Base-by-base conservation (phyloP, 2,797 vertebrate genomes). In the Leptoclinus maculatus region DNA sequence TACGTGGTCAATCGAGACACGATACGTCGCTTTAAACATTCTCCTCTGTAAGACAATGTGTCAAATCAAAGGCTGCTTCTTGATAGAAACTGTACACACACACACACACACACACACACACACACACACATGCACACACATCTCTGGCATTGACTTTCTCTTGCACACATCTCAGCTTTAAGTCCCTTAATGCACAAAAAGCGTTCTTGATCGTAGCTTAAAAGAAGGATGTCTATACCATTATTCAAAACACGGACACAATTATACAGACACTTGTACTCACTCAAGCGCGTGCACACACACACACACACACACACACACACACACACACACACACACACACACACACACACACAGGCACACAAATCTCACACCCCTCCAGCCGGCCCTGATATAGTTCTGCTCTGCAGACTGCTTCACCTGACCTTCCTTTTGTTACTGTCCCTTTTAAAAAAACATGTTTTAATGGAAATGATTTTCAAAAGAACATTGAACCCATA, bases 381-480 rank as follows among this genome's bases (percentile, higher is more conserved):
- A 91, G 88, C 88, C 89, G 79, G 84, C 91, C 92, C 91, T 89
- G 91, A 92, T 90, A 91, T 90, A 91, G 91, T 92, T 88, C 84
- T 84, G 90, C 89, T 89, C 85, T 67, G 80, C 88, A 89, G 92
- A 88, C 92, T 89, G 91, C 94, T 94, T 93, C 94, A 92, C 93
- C 94, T 95, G 94, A 95, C 94, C 95, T 95, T 95, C 94, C 92
- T 81, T 95, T 96, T 95, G 93, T 95, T 89, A 90, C 89, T 88
- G 87, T 95, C 90, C 92, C 93, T 93, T 94, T 93, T 88, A 91
- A 90, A 93, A 77, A 94, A 94, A 92, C 93, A 93, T 92, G 90
- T 94, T 95, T 95, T 96, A 95, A 95, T 95, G 94, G 94, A 96
- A 95, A 95, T 95, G 88, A 95, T 95, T 95, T 95, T 94, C 91